Evolutionary conservation across 2,113 vertebrate species (phyloP), one percentile per base, ranked within the genome.

Genomic region (Anarhynchus alexandrinus): DNA sequence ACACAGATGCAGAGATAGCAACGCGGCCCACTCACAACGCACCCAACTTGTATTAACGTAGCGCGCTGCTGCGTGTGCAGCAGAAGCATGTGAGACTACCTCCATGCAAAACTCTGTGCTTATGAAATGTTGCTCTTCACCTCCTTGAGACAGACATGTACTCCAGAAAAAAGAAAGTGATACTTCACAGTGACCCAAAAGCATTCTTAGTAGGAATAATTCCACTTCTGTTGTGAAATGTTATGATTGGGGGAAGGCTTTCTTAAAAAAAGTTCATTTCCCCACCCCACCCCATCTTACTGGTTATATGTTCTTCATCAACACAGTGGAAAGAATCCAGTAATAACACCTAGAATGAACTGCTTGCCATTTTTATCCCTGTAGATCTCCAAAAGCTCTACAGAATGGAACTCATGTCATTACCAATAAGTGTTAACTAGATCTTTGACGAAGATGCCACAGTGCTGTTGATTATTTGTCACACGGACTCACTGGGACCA

Each of bases 201-300:
- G 58, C 55, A 52, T n/a, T 69, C 32, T 32, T 16, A 69, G n/a
- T 8, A 70, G 70, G 91, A 91, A 30, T 52, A 80, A 93, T 69
- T 69, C 61, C 30, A 76, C 38, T 94, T 89, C 79, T 92, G 62
- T 70, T 90, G 62, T 20, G 83, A 95, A 91, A 58, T 40, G 64
- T 61, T 92, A 61, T 1, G 19, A 49, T 0, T 10, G 70, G 30
- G 92, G n/a, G 55, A 79, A 57, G 57, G 22, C 36, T 85, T 84
- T 43, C 78, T 62, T 94, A 58, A 83, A 94, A 93, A 69, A 14
- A 65, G n/a, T 19, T 47, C 4, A 1, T 0, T 40, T 40, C 20
- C 7, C 3, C 23, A 30, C 2, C 7, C 20, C 3, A 3, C 38
- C 47, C 74, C 49, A 20, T 47, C 76, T 67, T 80, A 82, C 6